Evolutionary conservation across 2,888 invertebrate species (phyloP).

Genomic region (Noctua janthina): DNA sequence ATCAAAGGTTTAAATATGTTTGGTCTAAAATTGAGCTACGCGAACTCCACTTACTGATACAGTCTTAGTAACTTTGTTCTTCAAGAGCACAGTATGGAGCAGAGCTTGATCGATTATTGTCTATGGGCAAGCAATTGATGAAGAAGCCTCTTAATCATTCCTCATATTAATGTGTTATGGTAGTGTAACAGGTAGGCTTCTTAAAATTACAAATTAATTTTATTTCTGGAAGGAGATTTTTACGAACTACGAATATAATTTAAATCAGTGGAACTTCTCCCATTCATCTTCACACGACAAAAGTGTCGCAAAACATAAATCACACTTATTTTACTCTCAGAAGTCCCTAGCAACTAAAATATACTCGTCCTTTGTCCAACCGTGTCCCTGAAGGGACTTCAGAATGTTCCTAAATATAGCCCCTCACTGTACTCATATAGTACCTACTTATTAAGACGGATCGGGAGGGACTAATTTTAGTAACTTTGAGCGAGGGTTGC

Average conservation of each 20-base stretch:
- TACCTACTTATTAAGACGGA: constrained; percentile 42
- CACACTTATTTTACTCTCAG: constrained; percentile 69
- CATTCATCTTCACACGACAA: neutral
- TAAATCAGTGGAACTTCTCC: constrained; percentile 34
- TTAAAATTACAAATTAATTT: neutral
- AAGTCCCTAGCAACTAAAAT: constrained; percentile 64
- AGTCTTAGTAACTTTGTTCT: neutral
- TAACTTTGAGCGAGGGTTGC: neutral
- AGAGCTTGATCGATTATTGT: neutral
- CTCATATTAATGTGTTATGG: neutral
- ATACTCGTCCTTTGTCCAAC: constrained; percentile 55
- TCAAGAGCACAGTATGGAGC: neutral
- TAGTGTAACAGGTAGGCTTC: neutral
- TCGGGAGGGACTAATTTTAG: constrained; percentile 43
- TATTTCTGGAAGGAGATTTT: too few relatives aligned
- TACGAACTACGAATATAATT: too few relatives aligned
- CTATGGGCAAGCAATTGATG: neutral
- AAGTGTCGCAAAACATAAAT: constrained; percentile 58
- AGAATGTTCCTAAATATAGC: constrained; percentile 54
- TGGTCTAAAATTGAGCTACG: neutral
- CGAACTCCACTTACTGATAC: neutral
- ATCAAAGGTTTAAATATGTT: neutral
- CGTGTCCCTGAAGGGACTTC: constrained; percentile 41
- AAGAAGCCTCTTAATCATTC: neutral
- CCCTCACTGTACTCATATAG: constrained; percentile 22